Evolutionary conservation across 1,140 invertebrate species (phyloP).

Genomic region (Microplitis demolitor): DNA sequence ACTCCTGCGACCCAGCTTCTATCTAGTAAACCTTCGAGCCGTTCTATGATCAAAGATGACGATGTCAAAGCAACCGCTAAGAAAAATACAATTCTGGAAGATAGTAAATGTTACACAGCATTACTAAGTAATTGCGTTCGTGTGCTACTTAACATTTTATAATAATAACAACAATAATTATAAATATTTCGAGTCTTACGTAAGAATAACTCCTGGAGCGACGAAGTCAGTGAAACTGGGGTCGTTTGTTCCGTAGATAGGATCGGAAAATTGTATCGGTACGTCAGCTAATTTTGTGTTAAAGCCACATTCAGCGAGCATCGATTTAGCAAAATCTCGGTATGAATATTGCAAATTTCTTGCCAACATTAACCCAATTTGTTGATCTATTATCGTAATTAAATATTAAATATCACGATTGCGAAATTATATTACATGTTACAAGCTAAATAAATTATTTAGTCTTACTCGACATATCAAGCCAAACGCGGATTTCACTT

Average conservation of each 20-base stretch:
- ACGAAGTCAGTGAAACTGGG: conserved; percentile 95
- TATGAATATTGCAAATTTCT: conserved; percentile 81
- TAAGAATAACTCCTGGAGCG: conserved; percentile 91
- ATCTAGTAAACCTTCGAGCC: conserved; percentile 86
- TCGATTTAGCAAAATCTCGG: conserved; percentile 73
- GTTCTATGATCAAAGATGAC: conserved; percentile 88
- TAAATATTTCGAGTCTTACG: conserved; percentile 64
- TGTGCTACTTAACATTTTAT: too few species aligned
- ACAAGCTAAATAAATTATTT: neutral
- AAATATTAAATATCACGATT: neutral
- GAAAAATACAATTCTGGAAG: conserved; percentile 91
- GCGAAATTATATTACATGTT: neutral
- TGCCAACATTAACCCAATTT: conserved; percentile 84
- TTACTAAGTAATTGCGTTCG: too few species aligned
- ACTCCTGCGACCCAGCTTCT: conserved; percentile 89
- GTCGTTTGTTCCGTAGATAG: conserved; percentile 85
- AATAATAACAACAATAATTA: neutral
- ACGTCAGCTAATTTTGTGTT: conserved; percentile 82
- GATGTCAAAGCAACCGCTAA: conserved; percentile 91
- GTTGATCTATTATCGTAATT: conserved; percentile 71
- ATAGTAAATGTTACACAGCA: neutral
- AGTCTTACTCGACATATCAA: conserved; percentile 87
- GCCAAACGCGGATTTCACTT: conserved; percentile 81
- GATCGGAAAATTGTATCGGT: conserved; percentile 80
- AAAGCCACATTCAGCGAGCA: conserved; percentile 73